These are phyloP conservation scores for Danaus plexippus DNA, from an alignment of 1,140 invertebrate genomes.

Conservation along the genomic window DNA sequence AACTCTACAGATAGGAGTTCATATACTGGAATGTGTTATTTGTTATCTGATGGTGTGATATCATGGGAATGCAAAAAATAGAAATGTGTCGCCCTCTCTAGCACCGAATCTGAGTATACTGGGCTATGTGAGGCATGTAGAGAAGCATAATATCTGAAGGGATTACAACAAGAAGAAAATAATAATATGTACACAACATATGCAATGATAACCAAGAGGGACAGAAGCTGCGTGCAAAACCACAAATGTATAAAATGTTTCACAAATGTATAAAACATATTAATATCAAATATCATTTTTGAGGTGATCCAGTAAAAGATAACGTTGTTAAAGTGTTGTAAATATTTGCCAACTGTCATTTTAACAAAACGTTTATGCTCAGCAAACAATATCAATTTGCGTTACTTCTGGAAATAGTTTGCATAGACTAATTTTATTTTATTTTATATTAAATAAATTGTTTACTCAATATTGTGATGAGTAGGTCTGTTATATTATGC, in stretches of 20 bases:
- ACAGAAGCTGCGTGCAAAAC: conserved; percentile 5
- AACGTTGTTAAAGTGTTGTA: too few species aligned
- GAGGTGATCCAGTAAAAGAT: too few species aligned
- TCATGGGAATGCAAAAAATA: conserved; percentile 5
- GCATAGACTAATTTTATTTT: too few species aligned
- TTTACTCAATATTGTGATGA: too few species aligned
- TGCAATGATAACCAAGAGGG: conserved; percentile 7
- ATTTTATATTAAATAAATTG: too few species aligned
- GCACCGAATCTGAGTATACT: conserved; percentile 9
- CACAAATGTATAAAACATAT: too few species aligned
- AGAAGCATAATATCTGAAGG: conserved; percentile 3
- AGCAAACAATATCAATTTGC: too few species aligned
- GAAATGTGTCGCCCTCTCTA: conserved; percentile 7
- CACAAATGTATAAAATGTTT: background rate
- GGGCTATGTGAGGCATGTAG: conserved; percentile 8
- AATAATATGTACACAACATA: background rate
- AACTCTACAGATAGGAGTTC: conserved; percentile 15
- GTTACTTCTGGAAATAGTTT: too few species aligned
- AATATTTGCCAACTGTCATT: too few species aligned
- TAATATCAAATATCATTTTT: too few species aligned
- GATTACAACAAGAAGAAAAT: background rate
- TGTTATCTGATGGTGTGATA: background rate
- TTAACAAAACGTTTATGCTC: too few species aligned
- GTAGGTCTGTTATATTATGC: too few species aligned
- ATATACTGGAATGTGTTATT: conserved; percentile 2